Percentiles rank a stretch among this genome's conserved stretches.
phyloP scores from a whole-genome alignment of 2,113 vertebrate genomes.

The Gymnogyps californianus region DNA sequence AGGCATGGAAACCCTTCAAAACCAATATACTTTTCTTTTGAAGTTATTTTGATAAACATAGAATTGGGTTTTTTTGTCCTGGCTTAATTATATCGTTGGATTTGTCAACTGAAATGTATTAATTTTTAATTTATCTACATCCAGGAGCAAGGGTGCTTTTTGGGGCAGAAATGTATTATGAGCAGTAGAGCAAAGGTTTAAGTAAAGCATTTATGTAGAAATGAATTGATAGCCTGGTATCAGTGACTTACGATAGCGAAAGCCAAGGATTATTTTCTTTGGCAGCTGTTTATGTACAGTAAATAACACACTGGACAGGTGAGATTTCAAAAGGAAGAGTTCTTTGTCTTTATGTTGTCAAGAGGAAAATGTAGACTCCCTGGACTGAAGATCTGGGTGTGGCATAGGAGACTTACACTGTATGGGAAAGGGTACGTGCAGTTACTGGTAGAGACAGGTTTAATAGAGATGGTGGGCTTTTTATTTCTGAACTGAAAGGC shows the following conservation, averaged over 20 bases:
- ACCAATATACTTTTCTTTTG: neutral
- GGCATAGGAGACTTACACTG: neutral
- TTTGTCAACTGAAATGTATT: slow-evolving; percentile 23
- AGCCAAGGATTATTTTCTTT: slow-evolving; percentile 27
- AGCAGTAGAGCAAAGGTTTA: neutral
- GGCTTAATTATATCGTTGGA: neutral
- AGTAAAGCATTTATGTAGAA: neutral
- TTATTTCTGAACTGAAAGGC: neutral
- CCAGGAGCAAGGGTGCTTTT: neutral
- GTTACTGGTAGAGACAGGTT: neutral
- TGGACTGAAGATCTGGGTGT: neutral
- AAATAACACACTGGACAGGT: neutral
- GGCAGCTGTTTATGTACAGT: slow-evolving; percentile 19
- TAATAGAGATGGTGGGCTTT: neutral
- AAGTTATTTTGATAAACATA: slow-evolving; percentile 23
- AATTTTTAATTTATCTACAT: neutral
- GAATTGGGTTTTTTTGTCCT: neutral
- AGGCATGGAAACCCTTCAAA: neutral
- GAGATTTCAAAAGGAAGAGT: neutral
- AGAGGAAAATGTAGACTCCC: neutral
- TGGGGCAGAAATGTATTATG: neutral
- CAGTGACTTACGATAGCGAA: neutral
- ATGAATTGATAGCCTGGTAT: neutral
- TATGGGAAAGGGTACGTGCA: neutral
- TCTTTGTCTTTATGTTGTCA: slow-evolving; percentile 7